Base-by-base conservation (phyloP, 2,888 invertebrate species). In the Ochropleura plecta region DNA sequence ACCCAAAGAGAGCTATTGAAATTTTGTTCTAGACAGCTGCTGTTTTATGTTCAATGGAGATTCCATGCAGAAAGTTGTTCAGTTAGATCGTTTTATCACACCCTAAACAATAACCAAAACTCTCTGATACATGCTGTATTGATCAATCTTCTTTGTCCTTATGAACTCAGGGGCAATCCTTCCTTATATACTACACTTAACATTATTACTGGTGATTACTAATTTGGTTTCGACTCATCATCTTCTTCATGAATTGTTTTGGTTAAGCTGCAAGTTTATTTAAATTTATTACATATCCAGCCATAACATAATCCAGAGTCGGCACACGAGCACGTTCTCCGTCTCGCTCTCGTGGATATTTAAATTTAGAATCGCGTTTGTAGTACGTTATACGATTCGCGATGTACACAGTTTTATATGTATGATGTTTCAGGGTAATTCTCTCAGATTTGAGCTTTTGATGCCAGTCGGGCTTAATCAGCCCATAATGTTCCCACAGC, bases 321-420 rank as follows among this genome's bases (percentile, higher is more conserved):
- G 87, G 92, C 90, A 92, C 93, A 90, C 88, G 89, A 85, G 91
- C 90, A 92, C 83, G 86, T 75, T 86, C 78, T 86, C 92, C 85
- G 76, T 95, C 95, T 92, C 95, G 69, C 92, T 95, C 93, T 92
- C 94, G 83, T 88, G 91, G 91, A 93, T 94, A 94, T 95, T 95
- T 95, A 95, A 95, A 94, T 95, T 94, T 95, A 95, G 95, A 93
- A 93, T 91, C 91, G 90, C 91, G 89, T 91, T 90, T 84, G 87
- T 91, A 91, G 87, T 91, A 91, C 90, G 89, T 89, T 91, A 90
- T 90, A 92, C 91, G 90, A 93, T 94, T 94, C 85, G 93, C 94
- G 92, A 92, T 88, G 88, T 89, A 89, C 77, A 76, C 79, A 79
- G 81, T 84, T 88, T 83, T 86, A 90, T 92, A 91, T 90, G 88